These are phyloP conservation scores for Caenorhabditis elegans DNA, from an alignment of 1,140 invertebrate genomes.

Conservation along the genomic window DNA sequence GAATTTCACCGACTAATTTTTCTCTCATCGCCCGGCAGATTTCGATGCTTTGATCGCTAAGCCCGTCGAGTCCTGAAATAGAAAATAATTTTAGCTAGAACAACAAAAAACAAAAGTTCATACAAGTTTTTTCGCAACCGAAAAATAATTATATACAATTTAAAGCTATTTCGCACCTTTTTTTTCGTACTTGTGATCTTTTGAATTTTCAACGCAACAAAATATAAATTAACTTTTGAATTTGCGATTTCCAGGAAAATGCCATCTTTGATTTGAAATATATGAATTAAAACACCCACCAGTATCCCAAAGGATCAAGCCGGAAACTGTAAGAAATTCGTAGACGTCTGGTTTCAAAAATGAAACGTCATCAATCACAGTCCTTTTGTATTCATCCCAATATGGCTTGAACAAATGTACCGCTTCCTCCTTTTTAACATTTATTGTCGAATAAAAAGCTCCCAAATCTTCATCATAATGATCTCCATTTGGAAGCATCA, in stretches of 20 bases:
- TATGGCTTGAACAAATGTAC: not conserved
- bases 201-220: too few relatives aligned
- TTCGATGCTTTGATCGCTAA: not conserved
- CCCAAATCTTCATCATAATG: not conserved
- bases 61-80: not conserved
- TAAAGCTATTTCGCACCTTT: too few relatives aligned
- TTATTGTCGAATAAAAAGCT: not conserved
- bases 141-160: too few relatives aligned
- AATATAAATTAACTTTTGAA: not conserved
- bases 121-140: too few relatives aligned
- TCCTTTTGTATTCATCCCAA: slow-evolving; percentile 16
- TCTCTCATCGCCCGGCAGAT: not conserved
- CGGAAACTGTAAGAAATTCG: not conserved
- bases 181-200: too few relatives aligned
- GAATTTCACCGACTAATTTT: not conserved
- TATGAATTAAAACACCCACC: not conserved
- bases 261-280: too few relatives aligned
- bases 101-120: too few relatives aligned
- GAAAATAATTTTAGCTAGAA: too few relatives aligned
- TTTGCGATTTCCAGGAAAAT: too few relatives aligned
- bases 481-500: not conserved
- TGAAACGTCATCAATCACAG: not conserved
- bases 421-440: not conserved
- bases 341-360: slow-evolving; percentile 15
- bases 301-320: slow-evolving; percentile 9